Base-by-base conservation (phyloP, 2,888 invertebrate species). In the Acleris cristana region DNA sequence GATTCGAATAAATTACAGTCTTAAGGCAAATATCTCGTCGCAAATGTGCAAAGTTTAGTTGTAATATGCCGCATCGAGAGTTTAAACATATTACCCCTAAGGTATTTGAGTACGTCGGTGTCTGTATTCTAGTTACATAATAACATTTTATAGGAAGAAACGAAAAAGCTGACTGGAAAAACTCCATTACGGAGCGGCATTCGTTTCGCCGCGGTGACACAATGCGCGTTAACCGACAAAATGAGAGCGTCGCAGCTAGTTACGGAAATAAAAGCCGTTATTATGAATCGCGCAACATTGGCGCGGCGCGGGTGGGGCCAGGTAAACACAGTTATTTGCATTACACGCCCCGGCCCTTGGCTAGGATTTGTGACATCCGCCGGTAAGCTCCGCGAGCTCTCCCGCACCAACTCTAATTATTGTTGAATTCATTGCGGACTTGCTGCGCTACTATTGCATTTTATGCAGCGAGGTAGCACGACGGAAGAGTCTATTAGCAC, bases 161-260 rank as follows among this genome's bases (percentile, higher is more conserved):
- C 81, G 82, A 87, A 88, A 89, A 88, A 85, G 82, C 84, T 81
- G 81, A 82, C 83, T 81, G 87, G 83, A 85, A 88, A 90, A 89
- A 89, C 86, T 88, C 85, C 83, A 89, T 89, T 88, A 88, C 83
- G 77, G 81, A 79, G 82, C 81, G 81, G 86, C 84, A 85, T 89
- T 89, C 85, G 83, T 88, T 88, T 85, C 75, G 79, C 82, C 75
- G 83, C 45, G 66, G 66, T 85, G 86, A 83, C 86, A 89, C 87
- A 90, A 89, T 90, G 84, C 85, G 85, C 85, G 85, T 86, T 89
- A 89, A 87, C 86, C 86, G 83, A 86, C 86, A 84, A 88, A 90
- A 89, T 86, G 84, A 87, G 87, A 87, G 85, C 85, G 82, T 86
- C 83, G 86, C 78, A 86, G 87, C 88, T 87, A 90, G 87, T 90